Base-by-base conservation (phyloP, 2,113 vertebrate species). In the Dasyprocta punctata region DNA sequence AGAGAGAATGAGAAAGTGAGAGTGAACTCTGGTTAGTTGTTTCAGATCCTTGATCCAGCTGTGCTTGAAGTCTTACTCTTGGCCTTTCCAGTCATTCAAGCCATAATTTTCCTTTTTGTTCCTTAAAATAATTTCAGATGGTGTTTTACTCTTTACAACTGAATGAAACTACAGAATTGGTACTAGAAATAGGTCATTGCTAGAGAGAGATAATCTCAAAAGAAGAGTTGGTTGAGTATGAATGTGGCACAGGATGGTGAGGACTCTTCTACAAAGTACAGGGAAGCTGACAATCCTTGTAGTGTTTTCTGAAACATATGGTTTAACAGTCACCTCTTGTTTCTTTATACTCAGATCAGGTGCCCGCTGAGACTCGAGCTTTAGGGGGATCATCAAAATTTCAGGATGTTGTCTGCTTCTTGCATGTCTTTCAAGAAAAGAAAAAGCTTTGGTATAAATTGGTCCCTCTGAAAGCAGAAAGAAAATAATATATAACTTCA, bases 341-440 rank as follows among this genome's bases (percentile, higher is more conserved):
- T 96, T 96, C 77, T 92, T 85, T 83, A 60, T 7, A 75, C 41
- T 95, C 63, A 86, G 93, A 84, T 60, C 83, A 86, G 38, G 26
- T 80, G 67, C 71, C 78, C 91, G 83, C 78, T 91, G 86, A 98
- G 86, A 80, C 11, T 54, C 80, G 33, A 93, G 67, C 73, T 89
- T 93, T 91, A 86, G 86, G 86, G 61, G 22, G 88, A 41, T 80
- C 3, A 56, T 95, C 78, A 94, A 73, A 80, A 92, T 92, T 95
- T 94, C 81, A 75, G 83, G 33, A 89, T 92, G 41, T 71, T 94
- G 67, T 89, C 89, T 95, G 94, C 52, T 92, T 96, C 69, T 90
- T 96, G 89, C 41, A 63, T 60, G n/a, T 93, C 90, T 94, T 97
- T 97, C 92, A 95, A 90, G 71, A 84, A 96, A 98, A 94, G 91